A percentile compares a stretch with the other conserved stretches of the same genome.
Evolutionary conservation across 2,888 invertebrate genomes (phyloP).

Genomic region (Strigamia crassipes): DNA sequence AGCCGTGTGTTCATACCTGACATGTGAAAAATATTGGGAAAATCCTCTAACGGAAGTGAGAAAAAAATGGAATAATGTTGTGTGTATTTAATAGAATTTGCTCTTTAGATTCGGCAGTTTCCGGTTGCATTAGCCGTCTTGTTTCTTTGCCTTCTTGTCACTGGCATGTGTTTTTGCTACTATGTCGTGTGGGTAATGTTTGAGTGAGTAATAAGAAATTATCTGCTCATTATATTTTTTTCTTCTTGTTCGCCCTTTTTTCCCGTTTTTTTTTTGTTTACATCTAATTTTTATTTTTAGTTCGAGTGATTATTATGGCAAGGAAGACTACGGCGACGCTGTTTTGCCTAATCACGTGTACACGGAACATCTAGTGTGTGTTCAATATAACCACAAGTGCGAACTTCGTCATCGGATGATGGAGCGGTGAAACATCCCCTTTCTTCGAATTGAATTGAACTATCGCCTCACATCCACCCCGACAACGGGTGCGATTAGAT

Average conservation of each 20-base stretch:
- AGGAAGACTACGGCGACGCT: slow-evolving; percentile 45
- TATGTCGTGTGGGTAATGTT: slow-evolving; percentile 91
- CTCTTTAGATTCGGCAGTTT: slow-evolving; percentile 65
- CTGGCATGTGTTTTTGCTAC: slow-evolving; percentile 86
- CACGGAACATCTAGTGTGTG: slow-evolving; percentile 46
- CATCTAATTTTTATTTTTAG: slow-evolving; percentile 19
- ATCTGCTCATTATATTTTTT: slow-evolving; percentile 34
- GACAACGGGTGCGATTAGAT: not conserved
- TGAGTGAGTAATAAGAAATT: slow-evolving; percentile 70
- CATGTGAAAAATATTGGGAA: slow-evolving; percentile 91
- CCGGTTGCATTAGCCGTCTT: slow-evolving; percentile 80
- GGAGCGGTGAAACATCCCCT: slow-evolving; percentile 47
- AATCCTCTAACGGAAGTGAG: slow-evolving; percentile 65
- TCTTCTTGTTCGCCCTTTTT: not conserved
- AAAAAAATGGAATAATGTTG: not conserved
- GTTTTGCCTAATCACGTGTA: slow-evolving; percentile 45
- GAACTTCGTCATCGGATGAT: slow-evolving; percentile 47
- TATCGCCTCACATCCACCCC: not conserved
- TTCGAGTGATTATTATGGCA: slow-evolving; percentile 46
- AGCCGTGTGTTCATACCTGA: slow-evolving; percentile 88
- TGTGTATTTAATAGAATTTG: not conserved
- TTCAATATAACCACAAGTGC: slow-evolving; percentile 48
- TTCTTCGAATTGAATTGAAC: slow-evolving; percentile 5
- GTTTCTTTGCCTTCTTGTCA: slow-evolving; percentile 68
- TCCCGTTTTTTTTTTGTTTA: not conserved